Percentiles rank a stretch among this genome's conserved stretches.
These are phyloP conservation scores for Hanleya hanleyi DNA, from an alignment of 2,888 invertebrate genomes.

Conservation along the genomic window DNA sequence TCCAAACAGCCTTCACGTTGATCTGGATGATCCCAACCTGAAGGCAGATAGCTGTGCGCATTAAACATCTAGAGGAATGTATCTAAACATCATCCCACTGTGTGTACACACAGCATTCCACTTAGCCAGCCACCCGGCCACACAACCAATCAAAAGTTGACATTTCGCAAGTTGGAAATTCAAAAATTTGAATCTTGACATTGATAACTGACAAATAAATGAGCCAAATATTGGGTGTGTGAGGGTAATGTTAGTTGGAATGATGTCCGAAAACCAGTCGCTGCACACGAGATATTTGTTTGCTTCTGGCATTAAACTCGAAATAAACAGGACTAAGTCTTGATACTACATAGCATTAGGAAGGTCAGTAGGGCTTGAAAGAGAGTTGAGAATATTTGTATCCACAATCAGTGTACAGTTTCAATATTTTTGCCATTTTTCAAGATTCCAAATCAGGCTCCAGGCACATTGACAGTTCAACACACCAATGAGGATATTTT, in stretches of 20 bases:
- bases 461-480: too few relatives aligned
- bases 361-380: slow-evolving; percentile 6
- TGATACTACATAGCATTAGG: background rate
- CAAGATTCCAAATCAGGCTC: too few relatives aligned
- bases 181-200: slow-evolving; percentile 3
- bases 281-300: background rate
- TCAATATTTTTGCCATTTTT: too few relatives aligned
- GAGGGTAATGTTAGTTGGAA: background rate
- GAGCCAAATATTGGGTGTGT: slow-evolving; percentile 8
- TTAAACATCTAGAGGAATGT: background rate
- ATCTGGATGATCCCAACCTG: too few relatives aligned
- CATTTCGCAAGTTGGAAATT: background rate
- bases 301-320: slow-evolving; percentile 3
- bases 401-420: background rate
- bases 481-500: too few relatives aligned
- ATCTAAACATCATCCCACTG: background rate
- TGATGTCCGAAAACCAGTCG: background rate
- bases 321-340: background rate
- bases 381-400: background rate
- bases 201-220: slow-evolving; percentile 5
- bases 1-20: too few relatives aligned
- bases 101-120: background rate
- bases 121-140: background rate
- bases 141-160: background rate
- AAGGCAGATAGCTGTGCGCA: background rate